Percentiles rank a stretch among this genome's conserved stretches.
phyloP scores from a whole-genome alignment of 1,140 invertebrate species.

The Heliconius hermathena region DNA sequence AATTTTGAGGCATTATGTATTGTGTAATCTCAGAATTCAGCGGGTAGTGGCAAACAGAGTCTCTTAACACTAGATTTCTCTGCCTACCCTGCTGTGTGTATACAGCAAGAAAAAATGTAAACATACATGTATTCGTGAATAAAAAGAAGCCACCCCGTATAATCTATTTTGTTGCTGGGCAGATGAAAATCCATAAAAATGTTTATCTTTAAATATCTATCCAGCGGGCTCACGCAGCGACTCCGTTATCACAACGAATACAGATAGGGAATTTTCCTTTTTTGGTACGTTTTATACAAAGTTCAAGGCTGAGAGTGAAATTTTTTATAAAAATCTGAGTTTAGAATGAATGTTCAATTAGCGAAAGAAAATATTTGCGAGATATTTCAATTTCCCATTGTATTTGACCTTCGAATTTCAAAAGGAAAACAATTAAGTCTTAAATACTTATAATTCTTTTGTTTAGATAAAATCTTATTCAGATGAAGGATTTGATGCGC shows the following conservation, averaged over 20 bases:
- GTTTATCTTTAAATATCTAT: conserved; percentile 9
- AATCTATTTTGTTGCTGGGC: neutral
- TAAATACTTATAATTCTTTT: neutral
- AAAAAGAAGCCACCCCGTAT: neutral
- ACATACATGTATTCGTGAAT: neutral
- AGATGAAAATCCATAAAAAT: conserved; percentile 1
- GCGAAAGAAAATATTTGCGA: conserved; percentile 13
- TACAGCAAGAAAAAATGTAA: neutral
- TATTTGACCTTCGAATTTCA: neutral
- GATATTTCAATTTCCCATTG: neutral
- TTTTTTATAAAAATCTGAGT: conserved; percentile 11
- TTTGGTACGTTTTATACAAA: neutral
- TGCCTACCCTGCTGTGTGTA: too few species aligned
- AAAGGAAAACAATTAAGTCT: neutral
- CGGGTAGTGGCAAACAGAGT: too few species aligned
- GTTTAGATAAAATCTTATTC: too few species aligned
- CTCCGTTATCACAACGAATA: neutral
- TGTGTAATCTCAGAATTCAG: too few species aligned
- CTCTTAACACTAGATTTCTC: too few species aligned
- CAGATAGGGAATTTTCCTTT: neutral
- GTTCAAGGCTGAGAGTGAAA: conserved; percentile 2
- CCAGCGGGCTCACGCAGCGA: neutral
- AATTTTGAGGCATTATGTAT: too few species aligned
- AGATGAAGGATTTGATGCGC: too few species aligned
- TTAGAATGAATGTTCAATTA: neutral